These are phyloP conservation scores for Eristalis tenax DNA, from an alignment of 2,888 invertebrate species.

Conservation along the genomic window DNA sequence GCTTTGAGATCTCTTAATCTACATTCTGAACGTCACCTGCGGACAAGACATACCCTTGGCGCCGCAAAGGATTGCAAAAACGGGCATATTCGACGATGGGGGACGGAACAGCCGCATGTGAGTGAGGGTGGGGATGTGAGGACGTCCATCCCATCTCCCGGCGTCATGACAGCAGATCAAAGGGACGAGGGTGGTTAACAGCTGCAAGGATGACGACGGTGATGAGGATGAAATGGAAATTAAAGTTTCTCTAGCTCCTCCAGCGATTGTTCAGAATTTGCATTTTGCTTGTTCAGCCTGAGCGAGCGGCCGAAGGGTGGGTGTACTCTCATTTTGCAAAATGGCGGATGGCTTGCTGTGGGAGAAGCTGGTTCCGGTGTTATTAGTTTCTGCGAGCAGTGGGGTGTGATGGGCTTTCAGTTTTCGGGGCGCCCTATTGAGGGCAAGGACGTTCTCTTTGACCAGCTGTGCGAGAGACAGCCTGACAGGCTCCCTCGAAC, in stretches of 20 bases:
- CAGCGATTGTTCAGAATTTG: background rate
- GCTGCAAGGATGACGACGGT: background rate
- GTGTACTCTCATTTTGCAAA: background rate
- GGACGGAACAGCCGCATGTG: background rate
- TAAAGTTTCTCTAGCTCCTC: background rate
- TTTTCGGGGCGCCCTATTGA: too few relatives aligned
- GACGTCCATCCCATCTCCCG: background rate
- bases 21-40: constrained; percentile 34
- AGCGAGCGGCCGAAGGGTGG: too few relatives aligned
- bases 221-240: constrained; percentile 37
- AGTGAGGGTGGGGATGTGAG: background rate
- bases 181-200: background rate
- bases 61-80: too few relatives aligned
- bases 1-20: constrained; percentile 35
- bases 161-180: constrained; percentile 1
- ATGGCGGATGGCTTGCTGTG: background rate
- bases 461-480: too few relatives aligned
- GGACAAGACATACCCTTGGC: background rate
- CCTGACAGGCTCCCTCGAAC: too few relatives aligned
- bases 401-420: too few relatives aligned
- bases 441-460: too few relatives aligned
- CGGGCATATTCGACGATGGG: background rate
- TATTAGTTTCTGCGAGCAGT: too few relatives aligned
- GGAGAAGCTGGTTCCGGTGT: background rate
- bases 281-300: background rate